These are phyloP conservation scores for Epinotia ramella DNA, from an alignment of 2,888 invertebrate genomes.

Conservation along the genomic window DNA sequence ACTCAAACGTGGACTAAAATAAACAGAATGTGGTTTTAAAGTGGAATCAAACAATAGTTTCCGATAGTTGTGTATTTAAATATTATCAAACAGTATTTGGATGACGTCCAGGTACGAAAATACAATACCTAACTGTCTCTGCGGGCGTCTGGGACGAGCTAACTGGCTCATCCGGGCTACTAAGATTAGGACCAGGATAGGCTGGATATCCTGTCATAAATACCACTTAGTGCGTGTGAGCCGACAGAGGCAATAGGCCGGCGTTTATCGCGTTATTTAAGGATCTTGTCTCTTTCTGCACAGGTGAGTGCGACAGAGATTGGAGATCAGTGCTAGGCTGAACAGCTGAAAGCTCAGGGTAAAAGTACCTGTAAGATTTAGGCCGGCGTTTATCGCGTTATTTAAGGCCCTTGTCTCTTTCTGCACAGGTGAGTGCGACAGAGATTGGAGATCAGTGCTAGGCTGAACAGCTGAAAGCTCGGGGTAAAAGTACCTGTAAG, in stretches of 20 bases:
- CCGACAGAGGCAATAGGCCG: neutral
- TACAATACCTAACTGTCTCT: constrained; percentile 78
- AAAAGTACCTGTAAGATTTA: neutral
- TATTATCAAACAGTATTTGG: constrained; percentile 65
- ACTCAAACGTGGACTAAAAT: constrained; percentile 13
- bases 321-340: neutral
- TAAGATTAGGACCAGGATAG: constrained; percentile 39
- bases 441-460: neutral
- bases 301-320: constrained; percentile 9
- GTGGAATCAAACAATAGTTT: constrained; percentile 30
- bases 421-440: constrained; percentile 8
- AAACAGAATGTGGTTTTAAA: constrained; percentile 14
- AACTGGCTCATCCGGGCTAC: constrained; percentile 51
- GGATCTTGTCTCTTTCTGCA: constrained; percentile 4
- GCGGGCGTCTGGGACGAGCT: constrained; percentile 70
- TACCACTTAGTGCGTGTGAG: constrained; percentile 17
- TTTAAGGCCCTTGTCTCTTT: neutral
- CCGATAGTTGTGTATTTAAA: constrained; percentile 42
- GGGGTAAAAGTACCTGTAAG: neutral
- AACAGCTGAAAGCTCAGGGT: neutral
- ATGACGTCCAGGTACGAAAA: constrained; percentile 80
- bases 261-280: neutral
- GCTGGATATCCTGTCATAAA: constrained; percentile 43
- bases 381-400: neutral
- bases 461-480: neutral